Evolutionary conservation across 2,888 invertebrate genomes (phyloP), one percentile per base, ranked within the genome.

Genomic region (Cetonia aurata): DNA sequence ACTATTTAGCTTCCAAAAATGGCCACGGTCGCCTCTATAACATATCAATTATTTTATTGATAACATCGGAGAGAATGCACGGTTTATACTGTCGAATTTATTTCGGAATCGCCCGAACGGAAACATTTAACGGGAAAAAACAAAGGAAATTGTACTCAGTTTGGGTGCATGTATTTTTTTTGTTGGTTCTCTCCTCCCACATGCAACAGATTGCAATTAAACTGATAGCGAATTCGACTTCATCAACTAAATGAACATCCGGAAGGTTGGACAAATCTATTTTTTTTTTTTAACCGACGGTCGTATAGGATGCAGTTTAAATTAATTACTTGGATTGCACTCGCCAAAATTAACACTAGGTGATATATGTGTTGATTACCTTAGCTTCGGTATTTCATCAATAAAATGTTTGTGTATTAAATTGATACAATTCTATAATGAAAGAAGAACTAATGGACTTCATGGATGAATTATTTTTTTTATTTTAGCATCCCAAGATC

Each of bases 291-390:
- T 59, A 50, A 69, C 50, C 42, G 10, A 42, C 37, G 25, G 9
- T 37, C 60, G 52, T 17, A 42, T 19, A 19, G 53, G 67, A 52
- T 60, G 68, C 68, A 65, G 60, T 71, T 71, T 60, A 56, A 72
- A 75, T 75, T 73, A 75, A 73, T 75, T 75, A 73, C 71, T 73
- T 69, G 67, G 71, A 68, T 69, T 53, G 73, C 75, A 73, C 75
- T 75, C 73, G 60, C 70, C 70, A 70, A 73, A 75, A 75, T 75
- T 75, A 73, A 75, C 73, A 70, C 70, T 37, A 37, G 37, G 37
- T 37, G 37, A 37, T 37, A 8, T 37, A 62, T 62, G 17, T 17
- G 33, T 48, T 44, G 55, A 8, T 9, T 37, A 37, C 37, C 8
- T 37, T 37, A 25, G 25, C 3, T 37, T 37, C 37, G 9, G 9